Percentiles rank a stretch among this genome's conserved stretches.
These are phyloP conservation scores for Ganaspis sp. DNA, from an alignment of 1,140 invertebrate species.

Conservation along the genomic window DNA sequence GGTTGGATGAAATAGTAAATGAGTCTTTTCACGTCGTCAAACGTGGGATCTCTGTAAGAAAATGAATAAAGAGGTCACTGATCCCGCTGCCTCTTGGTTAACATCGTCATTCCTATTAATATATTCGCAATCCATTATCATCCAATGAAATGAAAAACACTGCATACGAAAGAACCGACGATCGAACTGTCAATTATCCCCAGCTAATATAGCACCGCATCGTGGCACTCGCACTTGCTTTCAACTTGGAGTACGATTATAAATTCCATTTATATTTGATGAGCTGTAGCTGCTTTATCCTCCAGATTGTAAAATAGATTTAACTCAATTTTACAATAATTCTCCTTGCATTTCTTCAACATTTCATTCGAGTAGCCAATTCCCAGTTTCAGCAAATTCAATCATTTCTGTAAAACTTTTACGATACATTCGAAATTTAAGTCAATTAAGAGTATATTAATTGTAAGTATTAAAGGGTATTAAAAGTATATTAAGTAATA, in stretches of 20 bases:
- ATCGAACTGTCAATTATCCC: slow-evolving; percentile 34
- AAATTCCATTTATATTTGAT: slow-evolving; percentile 2
- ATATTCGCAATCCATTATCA: slow-evolving; percentile 38
- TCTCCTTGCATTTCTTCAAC: neutral
- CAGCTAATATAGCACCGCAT: neutral
- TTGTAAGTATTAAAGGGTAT: too few relatives aligned
- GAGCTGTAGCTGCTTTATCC: neutral
- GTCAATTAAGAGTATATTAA: too few relatives aligned
- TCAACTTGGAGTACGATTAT: neutral
- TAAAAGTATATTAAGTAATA: too few relatives aligned
- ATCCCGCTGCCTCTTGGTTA: slow-evolving; percentile 32
- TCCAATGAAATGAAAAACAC: slow-evolving; percentile 21
- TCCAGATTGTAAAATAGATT: neutral
- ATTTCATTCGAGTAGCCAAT: neutral
- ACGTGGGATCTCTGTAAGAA: neutral
- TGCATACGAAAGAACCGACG: slow-evolving; percentile 9
- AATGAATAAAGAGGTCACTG: slow-evolving; percentile 45
- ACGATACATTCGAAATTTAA: too few relatives aligned
- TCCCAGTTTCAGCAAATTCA: too few relatives aligned
- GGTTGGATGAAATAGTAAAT: slow-evolving; percentile 5
- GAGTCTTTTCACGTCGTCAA: neutral
- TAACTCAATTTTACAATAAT: neutral
- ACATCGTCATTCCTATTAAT: slow-evolving; percentile 43
- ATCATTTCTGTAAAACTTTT: too few relatives aligned
- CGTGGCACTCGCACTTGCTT: neutral